Base-by-base conservation (phyloP, 1,140 invertebrate genomes). In the Ditylenchus dipsaci region DNA sequence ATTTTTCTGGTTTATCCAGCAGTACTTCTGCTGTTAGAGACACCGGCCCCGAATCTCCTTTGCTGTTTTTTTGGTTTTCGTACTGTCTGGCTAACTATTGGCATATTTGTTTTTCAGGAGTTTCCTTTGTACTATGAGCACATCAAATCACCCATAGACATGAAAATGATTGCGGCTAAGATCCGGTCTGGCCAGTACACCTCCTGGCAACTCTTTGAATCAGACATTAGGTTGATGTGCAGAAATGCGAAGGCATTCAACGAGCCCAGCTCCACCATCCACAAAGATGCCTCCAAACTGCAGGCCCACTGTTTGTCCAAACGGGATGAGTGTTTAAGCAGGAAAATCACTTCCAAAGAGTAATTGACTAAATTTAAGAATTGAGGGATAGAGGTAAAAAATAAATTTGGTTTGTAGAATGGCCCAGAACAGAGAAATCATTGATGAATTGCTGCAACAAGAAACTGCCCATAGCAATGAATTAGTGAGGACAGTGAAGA, bases 51-150 rank as follows among this genome's bases (percentile, higher is more conserved):
- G n/a, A n/a, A n/a, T n/a, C n/a, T n/a, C n/a, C n/a, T n/a, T n/a
- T n/a, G n/a, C n/a, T n/a, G n/a, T n/a, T n/a, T n/a, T n/a, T n/a
- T n/a, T n/a, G n/a, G n/a, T n/a, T n/a, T n/a, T n/a, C n/a, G n/a
- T n/a, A n/a, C n/a, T 53, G 23, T 21, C 23, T 53, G 49, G 3
- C 49, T 53, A 53, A 53, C n/a, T n/a, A 45, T 45, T 45, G 43
- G 43, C 43, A 17, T 15, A n/a, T 23, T 61, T 56, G 11, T 38
- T 38, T 47, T 70, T 27, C 23, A 71, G 69, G 69, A 72, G 38
- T 95, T 96, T 84, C 93, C 94, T 1, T 91, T 95, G 82, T 98
- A 97, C 84, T 98, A 95, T 82, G 93, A 98, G 84, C 89, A 97
- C 0, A 97, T 98, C 30, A 95, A 95, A 80, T 90, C 91, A 73